A percentile compares a stretch with the other conserved stretches of the same genome.
Conservation (phyloP, 2,113 vertebrate genomes). For the human (Homo sapiens) region GRCh38 chr12:98337501-98338000, state of each 20-base stretch:
- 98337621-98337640: constrained; percentile 20
- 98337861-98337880: constrained; percentile 50
- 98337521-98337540: constrained; percentile 55
- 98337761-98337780: constrained; percentile 32
- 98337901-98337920: not conserved
- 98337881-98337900: not conserved
- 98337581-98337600: constrained; percentile 38
- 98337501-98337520: constrained; percentile 48
- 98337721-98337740: constrained; percentile 24
- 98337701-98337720: not conserved
- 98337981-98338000: constrained; percentile 16
- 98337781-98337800: constrained; percentile 44
- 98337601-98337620: constrained; percentile 50
- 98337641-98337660: constrained; percentile 20
- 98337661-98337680: constrained; percentile 42
- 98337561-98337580: constrained; percentile 57
- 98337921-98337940: not conserved
- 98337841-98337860: not conserved
- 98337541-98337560: constrained; percentile 32
- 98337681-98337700: constrained; percentile 39
- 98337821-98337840: constrained; percentile 53
- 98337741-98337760: constrained; percentile 54
- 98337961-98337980: constrained; percentile 51
- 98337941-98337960: constrained; percentile 49
- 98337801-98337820: not conserved